Base-by-base conservation (phyloP, 2,113 vertebrate genomes). In the Sylvietta virens region DNA sequence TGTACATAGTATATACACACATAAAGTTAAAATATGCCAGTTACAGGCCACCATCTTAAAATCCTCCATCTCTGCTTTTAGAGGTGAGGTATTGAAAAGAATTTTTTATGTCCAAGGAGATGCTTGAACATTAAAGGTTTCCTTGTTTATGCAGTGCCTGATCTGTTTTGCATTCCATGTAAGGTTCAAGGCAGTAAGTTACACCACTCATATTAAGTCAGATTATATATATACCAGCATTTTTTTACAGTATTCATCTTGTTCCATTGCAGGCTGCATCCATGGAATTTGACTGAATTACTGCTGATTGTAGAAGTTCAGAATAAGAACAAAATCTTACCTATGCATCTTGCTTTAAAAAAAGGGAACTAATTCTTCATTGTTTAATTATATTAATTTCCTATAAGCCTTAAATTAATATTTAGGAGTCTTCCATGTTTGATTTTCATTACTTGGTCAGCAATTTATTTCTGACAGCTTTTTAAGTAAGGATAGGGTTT, bases 11-110 rank as follows among this genome's bases (percentile, higher is more conserved):
- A 44, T 33, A 65, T 8, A 42, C 21, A 28, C 0, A 15, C 1
- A 35, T 26, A 21, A 88, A 53, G 6, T 69, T 72, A 64, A 93
- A 71, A 71, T 85, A 90, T 10, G 8, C 13, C 11, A 44, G 9
- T 72, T 66, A 22, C 15, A 48, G 51, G 7, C 16, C 26, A 45
- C 15, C 2, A 1, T 30, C 18, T 45, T 58, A 56, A 16, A 54
- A 67, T 44, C 31, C 62, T 66, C 31, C 19, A 28, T n/a, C 13
- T 62, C 18, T 3, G 0, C 0, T 66, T 84, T 53, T 45, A 5
- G 45, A 73, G 11, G 10, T 39, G 33, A 85, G 33, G 18, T 57
- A 60, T 26, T 57, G 57, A 48, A 66, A 73, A 45, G 1, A 31
- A 10, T 1, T 37, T 77, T 81, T 80, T n/a, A 14, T 54, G 12